A percentile compares a stretch with the other conserved stretches of the same genome.
phyloP scores from a whole-genome alignment of 1,140 invertebrate genomes.

The Apis cerana region DNA sequence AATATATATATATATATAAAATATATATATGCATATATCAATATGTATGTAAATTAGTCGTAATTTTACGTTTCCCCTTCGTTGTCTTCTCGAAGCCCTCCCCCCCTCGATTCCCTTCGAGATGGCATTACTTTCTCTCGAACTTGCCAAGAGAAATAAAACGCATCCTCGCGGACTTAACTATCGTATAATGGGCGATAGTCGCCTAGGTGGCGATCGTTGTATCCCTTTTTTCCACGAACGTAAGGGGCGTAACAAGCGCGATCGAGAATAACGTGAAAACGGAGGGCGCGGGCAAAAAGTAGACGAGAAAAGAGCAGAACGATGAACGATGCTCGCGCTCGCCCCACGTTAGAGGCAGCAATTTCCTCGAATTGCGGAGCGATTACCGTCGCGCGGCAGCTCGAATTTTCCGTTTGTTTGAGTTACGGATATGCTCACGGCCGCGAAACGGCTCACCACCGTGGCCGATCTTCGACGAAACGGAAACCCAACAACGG shows the following conservation, averaged over 20 bases:
- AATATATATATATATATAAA: background rate
- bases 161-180: slow-evolving; percentile 18
- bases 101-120: background rate
- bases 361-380: slow-evolving; percentile 63
- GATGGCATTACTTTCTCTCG: background rate
- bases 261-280: slow-evolving; percentile 54
- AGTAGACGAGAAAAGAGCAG: slow-evolving; percentile 24
- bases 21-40: slow-evolving; percentile 5
- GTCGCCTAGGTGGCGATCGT: slow-evolving; percentile 10
- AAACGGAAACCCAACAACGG: background rate
- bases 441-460: slow-evolving; percentile 37
- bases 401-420: slow-evolving; percentile 69
- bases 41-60: slow-evolving; percentile 45
- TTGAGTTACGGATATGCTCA: slow-evolving; percentile 59
- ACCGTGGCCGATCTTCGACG: background rate
- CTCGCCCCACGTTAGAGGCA: slow-evolving; percentile 36
- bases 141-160: slow-evolving; percentile 8
- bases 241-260: background rate
- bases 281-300: slow-evolving; percentile 29
- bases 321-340: slow-evolving; percentile 41
- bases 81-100: slow-evolving; percentile 14
- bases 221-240: background rate
- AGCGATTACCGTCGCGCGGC: slow-evolving; percentile 57
- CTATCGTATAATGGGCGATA: slow-evolving; percentile 33
- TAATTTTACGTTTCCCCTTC: background rate